These are phyloP conservation scores for Pyrgilauda ruficollis DNA, from an alignment of 2,113 vertebrate genomes.

Conservation along the genomic window DNA sequence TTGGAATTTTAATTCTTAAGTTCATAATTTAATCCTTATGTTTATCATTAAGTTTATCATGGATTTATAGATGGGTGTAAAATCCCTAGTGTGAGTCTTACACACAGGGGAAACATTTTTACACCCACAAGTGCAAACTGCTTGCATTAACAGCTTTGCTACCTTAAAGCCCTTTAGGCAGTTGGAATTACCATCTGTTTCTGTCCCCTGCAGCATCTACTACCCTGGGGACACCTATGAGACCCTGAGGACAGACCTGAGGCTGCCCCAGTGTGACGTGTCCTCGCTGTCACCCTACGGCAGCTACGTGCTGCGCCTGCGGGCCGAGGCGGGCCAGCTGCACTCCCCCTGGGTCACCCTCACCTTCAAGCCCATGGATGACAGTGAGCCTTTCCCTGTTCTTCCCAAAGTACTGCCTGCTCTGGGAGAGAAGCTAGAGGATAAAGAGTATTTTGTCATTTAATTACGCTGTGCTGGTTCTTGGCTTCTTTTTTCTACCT, in stretches of 20 bases:
- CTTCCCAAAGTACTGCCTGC: neutral
- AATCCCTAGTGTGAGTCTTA: neutral
- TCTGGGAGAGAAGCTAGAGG: neutral
- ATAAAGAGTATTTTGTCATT: fast-evolving
- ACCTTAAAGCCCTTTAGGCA: neutral
- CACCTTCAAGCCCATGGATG: conserved; percentile 63
- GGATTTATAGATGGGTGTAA: neutral
- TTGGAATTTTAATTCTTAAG: neutral
- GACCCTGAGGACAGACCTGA: neutral
- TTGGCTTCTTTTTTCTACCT: neutral
- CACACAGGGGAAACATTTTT: neutral
- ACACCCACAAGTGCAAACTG: fast-evolving
- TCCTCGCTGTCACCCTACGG: conserved; percentile 55
- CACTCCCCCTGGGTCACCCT: conserved; percentile 57
- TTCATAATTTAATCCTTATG: neutral
- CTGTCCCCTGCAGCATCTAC: neutral
- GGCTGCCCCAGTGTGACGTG: conserved; percentile 38
- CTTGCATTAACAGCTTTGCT: neutral
- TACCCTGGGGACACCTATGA: neutral
- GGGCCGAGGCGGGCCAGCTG: neutral
- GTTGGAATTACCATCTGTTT: neutral
- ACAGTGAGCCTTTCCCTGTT: conserved; percentile 67
- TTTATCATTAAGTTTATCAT: neutral
- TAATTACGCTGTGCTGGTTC: fast-evolving
- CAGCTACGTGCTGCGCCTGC: conserved; percentile 44